A percentile compares a stretch with the other conserved stretches of the same genome.
Conservation (phyloP, 2,888 invertebrate genomes). For the Argyresthia goedartella region DNA sequence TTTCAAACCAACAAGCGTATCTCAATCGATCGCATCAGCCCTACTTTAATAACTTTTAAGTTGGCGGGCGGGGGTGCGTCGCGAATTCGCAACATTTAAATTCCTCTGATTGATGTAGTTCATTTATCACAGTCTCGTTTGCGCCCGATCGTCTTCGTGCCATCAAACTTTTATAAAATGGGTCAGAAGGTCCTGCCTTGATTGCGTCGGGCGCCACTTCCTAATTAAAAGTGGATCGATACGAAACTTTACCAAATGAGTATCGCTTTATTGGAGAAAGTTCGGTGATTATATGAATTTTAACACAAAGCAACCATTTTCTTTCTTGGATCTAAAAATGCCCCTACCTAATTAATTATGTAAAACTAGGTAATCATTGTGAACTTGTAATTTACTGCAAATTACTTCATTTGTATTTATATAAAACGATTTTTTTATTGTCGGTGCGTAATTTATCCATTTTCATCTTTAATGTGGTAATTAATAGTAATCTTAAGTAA, state of each 20-base stretch:
- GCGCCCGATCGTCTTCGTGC: constrained; percentile 17
- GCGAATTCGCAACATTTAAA: constrained; percentile 63
- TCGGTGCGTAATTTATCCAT: no score
- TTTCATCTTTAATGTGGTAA: no score
- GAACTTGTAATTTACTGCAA: no score
- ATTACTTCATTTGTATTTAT: no score
- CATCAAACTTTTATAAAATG: constrained; percentile 56
- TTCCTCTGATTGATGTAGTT: constrained; percentile 64
- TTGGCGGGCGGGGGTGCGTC: constrained; percentile 28
- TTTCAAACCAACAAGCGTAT: no score
- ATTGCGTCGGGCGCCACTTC: constrained; percentile 40
- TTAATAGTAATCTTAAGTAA: no score
- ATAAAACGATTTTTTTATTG: no score
- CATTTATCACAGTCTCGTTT: constrained; percentile 67
- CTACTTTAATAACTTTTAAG: background rate
- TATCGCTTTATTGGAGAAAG: background rate
- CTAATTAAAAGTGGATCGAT: constrained; percentile 64
- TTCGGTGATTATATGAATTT: background rate
- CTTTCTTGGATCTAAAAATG: no score
- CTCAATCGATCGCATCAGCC: background rate
- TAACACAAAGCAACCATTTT: no score
- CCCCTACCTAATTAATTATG: no score
- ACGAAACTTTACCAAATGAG: constrained; percentile 6
- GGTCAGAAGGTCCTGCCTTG: constrained; percentile 61
- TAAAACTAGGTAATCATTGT: no score